Conservation (phyloP, 2,888 invertebrate genomes). For the Xestobium rufovillosum region DNA sequence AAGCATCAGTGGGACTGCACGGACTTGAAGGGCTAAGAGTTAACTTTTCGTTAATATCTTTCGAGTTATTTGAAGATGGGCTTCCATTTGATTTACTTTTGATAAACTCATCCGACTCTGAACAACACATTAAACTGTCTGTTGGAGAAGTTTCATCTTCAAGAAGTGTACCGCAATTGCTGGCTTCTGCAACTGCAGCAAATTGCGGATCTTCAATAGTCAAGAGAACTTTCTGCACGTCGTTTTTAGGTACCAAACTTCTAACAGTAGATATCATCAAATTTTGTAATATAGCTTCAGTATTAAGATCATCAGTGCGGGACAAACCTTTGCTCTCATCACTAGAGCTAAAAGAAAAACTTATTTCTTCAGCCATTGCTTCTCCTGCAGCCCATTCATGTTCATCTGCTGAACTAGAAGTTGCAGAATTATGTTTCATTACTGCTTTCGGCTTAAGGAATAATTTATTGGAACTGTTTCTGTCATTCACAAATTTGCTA, state of each 20-base stretch:
- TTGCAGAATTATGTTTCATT: constrained; percentile 35
- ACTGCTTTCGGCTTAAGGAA: constrained; percentile 32
- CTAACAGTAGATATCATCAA: constrained; percentile 27
- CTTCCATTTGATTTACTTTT: constrained; percentile 33
- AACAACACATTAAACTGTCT: constrained; percentile 66
- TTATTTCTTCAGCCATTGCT: constrained; percentile 57
- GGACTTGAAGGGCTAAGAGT: constrained; percentile 55
- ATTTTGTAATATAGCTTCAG: constrained; percentile 29
- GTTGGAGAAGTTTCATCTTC: constrained; percentile 82
- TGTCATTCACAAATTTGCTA: constrained; percentile 27
- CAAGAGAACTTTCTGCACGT: constrained; percentile 48
- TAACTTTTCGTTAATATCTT: constrained; percentile 41
- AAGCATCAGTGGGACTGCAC: constrained; percentile 69
- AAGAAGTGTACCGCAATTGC: constrained; percentile 59
- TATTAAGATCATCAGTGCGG: constrained; percentile 15
- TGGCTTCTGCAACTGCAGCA: constrained; percentile 62
- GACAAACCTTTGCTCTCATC: constrained; percentile 43
- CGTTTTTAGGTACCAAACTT: constrained; percentile 25
- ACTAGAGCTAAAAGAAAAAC: constrained; percentile 47
- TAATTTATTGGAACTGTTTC: constrained; percentile 26
- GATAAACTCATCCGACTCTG: constrained; percentile 51
- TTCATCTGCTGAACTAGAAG: constrained; percentile 47
- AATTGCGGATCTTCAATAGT: constrained; percentile 69
- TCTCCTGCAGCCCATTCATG: constrained; percentile 53
- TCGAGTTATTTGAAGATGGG: constrained; percentile 30